Base-by-base conservation (phyloP, 2,797 vertebrate species). In the Anabas testudineus region DNA sequence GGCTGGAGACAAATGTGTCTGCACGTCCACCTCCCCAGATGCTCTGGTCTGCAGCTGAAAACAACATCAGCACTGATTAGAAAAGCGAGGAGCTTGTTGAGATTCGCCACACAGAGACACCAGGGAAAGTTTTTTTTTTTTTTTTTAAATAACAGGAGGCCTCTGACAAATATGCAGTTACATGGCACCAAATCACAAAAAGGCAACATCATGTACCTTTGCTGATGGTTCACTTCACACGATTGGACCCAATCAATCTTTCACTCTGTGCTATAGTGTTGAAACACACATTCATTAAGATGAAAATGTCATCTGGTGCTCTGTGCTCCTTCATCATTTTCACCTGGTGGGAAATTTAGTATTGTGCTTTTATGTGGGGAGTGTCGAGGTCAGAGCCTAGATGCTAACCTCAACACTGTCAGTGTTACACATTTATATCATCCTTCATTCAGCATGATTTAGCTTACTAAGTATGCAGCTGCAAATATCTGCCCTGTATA, bases 1-100 rank as follows among this genome's bases (percentile, higher is more conserved):
- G 39, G 59, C 60, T 32, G 54, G 63, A 78, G 73, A 85, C 71
- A 79, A 80, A 82, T 65, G 71, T 51, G 72, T 76, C 71, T 74
- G 70, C 56, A 15, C 34, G 13, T 64, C 66, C 73, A 75, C 71
- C 61, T 67, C 74, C 67, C 64, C 64, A 67, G 71, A 79, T 61
- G 74, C 49, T 51, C 4, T 0, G 1, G 61, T 45, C 51, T 60
- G 54, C 0, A 5, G 22, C 55, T 61, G 52, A 41, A 67, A 81
- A 64, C 60, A 77, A 69, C 64, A 52, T 36, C 61, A 46, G n/a
- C 14, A 3, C 62, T 67, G 55, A 83, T 80, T 64, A 70, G 37
- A 75, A 58, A 62, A 54, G 64, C 26, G 37, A 19, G 68, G 39
- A 61, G 60, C 61, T 48, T 8, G 3, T 24, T 15, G 22, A 47